phyloP scores from a whole-genome alignment of 2,888 invertebrate genomes.

The Myopa tessellatipennis region DNA sequence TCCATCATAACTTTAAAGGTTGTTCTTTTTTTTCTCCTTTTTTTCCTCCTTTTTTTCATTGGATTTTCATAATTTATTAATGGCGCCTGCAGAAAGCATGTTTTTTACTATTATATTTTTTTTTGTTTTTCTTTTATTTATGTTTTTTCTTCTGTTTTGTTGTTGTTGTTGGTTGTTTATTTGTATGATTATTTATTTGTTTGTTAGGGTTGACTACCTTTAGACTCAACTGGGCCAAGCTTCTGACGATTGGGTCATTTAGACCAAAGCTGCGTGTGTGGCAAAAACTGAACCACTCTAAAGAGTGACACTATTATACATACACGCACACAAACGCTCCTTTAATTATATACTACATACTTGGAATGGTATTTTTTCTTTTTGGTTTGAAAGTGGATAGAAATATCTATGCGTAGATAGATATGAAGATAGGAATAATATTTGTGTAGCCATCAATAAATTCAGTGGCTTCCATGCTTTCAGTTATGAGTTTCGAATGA shows the following conservation, averaged over 20 bases:
- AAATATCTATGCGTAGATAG: too few species aligned
- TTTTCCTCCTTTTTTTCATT: slow-evolving; percentile 8
- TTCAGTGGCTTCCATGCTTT: too few species aligned
- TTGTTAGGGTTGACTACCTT: slow-evolving; percentile 14
- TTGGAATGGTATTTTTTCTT: too few species aligned
- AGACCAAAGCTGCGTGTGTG: slow-evolving; percentile 14
- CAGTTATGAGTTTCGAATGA: too few species aligned
- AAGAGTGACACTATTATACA: slow-evolving; percentile 7
- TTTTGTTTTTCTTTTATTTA: not conserved
- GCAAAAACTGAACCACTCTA: not conserved
- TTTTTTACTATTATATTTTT: not conserved
- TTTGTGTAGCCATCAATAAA: too few species aligned
- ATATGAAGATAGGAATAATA: too few species aligned
- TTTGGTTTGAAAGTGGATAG: too few species aligned
- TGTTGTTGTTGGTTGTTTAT: not conserved
- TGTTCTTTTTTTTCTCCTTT: slow-evolving; percentile 6
- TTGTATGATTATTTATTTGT: not conserved
- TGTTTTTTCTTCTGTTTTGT: not conserved
- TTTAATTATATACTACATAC: not conserved
- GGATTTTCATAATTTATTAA: slow-evolving; percentile 41
- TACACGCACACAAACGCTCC: slow-evolving; percentile 17
- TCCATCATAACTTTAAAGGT: slow-evolving; percentile 15
- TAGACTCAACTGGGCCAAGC: not conserved
- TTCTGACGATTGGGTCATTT: slow-evolving; percentile 1
- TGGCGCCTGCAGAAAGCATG: slow-evolving; percentile 29